A percentile compares a stretch with the other conserved stretches of the same genome.
phyloP scores from a whole-genome alignment of 2,113 vertebrate species.

The Chaetodon auriga region DNA sequence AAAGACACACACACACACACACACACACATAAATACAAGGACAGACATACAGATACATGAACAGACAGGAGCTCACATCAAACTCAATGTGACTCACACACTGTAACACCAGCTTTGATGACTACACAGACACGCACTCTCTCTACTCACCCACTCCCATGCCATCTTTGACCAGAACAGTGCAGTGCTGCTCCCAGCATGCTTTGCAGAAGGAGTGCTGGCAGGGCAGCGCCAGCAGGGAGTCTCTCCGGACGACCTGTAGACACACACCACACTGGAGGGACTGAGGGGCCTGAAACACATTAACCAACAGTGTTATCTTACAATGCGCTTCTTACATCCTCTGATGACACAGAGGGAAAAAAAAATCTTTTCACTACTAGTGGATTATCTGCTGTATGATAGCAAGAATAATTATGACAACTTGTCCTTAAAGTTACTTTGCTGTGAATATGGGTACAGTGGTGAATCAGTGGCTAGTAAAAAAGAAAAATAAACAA shows the following conservation, averaged over 20 bases:
- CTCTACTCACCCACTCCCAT: conserved; percentile 93
- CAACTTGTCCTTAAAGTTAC: neutral
- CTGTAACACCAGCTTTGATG: conserved; percentile 51
- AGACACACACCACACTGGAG: conserved; percentile 98
- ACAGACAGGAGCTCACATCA: conserved; percentile 32
- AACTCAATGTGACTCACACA: conserved; percentile 40
- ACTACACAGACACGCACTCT: conserved; percentile 14
- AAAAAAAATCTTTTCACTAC: no score
- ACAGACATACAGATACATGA: conserved; percentile 9
- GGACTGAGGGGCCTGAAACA: conserved; percentile 84
- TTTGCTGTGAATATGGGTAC: neutral
- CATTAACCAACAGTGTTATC: neutral
- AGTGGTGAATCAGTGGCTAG: neutral
- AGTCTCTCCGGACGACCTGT: conserved; percentile 96
- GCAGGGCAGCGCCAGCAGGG: conserved; percentile 93
- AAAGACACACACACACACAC: neutral
- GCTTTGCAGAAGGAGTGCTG: conserved; percentile 98
- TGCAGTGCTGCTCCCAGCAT: conserved; percentile 99
- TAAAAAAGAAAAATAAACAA: neutral
- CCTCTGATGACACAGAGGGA: no score
- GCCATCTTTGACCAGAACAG: conserved; percentile 97
- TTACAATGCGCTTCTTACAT: no score
- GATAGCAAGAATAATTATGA: neutral
- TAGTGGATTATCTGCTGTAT: neutral
- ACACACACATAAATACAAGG: neutral